Evolutionary conservation across 2,888 invertebrate genomes (phyloP).

Genomic region (Acutogordius australiensis): DNA sequence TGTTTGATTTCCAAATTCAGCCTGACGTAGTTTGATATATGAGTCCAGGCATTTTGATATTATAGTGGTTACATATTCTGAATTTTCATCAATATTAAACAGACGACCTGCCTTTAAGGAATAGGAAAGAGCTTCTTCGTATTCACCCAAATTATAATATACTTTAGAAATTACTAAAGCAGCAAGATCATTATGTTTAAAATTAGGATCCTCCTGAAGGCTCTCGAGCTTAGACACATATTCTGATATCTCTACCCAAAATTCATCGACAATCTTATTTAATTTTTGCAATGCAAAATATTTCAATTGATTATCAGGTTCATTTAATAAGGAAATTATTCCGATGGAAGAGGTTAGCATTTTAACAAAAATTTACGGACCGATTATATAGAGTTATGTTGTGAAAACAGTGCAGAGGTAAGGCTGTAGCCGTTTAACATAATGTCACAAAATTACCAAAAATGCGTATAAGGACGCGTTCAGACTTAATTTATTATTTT

Average conservation of each 20-base stretch:
- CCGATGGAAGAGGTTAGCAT: too few relatives aligned
- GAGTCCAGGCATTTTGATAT: conserved; percentile 84
- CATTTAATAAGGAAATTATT: conserved; percentile 73
- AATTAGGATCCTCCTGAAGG: conserved; percentile 60
- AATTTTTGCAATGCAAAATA: conserved; percentile 68
- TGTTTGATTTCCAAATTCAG: conserved; percentile 35
- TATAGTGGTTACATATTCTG: conserved; percentile 82
- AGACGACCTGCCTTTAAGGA: conserved; percentile 40
- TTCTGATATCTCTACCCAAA: conserved; percentile 95
- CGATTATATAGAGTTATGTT: too few relatives aligned
- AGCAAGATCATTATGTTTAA: conserved; percentile 60
- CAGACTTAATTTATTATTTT: too few relatives aligned
- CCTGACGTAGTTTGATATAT: conserved; percentile 53
- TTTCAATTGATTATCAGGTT: conserved; percentile 66
- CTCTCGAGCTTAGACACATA: conserved; percentile 88
- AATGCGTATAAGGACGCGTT: too few relatives aligned
- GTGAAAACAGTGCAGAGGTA: too few relatives aligned
- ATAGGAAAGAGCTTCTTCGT: conserved; percentile 80
- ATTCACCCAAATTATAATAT: conserved; percentile 83
- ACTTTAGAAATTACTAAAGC: conserved; percentile 87
- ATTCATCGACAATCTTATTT: conserved; percentile 72
- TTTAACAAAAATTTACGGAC: too few relatives aligned
- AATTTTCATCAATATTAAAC: conserved; percentile 68
- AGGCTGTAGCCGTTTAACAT: too few relatives aligned
- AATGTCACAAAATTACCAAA: too few relatives aligned